A percentile compares a stretch with the other conserved stretches of the same genome.
Conservation (phyloP, 2,113 vertebrate species). For the Brachypodius melanocephalos region DNA sequence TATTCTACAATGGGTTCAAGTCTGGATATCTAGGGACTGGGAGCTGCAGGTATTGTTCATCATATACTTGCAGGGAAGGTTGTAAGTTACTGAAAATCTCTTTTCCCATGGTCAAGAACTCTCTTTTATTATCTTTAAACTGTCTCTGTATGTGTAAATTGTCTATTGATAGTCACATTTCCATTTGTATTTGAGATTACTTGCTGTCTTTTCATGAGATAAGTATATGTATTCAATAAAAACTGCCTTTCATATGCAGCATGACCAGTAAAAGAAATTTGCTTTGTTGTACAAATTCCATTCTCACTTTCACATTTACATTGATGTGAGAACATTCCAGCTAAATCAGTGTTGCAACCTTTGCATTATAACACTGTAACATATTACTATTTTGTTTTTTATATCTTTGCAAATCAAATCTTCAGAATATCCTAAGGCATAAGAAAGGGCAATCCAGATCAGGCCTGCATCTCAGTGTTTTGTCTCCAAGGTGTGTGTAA, state of each 20-base stretch:
- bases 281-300: not conserved
- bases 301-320: not conserved
- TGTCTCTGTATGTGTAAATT: not conserved
- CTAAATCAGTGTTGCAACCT: not conserved
- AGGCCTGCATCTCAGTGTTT: not conserved
- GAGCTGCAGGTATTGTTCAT: not conserved
- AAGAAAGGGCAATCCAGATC: not conserved
- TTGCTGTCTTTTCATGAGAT: not conserved
- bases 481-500: not conserved
- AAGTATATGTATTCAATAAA: not conserved
- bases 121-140: not conserved
- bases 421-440: not conserved
- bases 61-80: not conserved
- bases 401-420: not conserved
- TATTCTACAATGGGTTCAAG: not conserved
- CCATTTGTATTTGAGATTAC: constrained; percentile 2
- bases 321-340: not conserved
- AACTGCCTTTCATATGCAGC: not conserved
- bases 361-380: not conserved
- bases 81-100: not conserved
- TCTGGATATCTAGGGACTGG: not conserved
- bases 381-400: not conserved
- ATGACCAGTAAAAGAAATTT: not conserved
- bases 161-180: not conserved
- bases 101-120: not conserved